Evolutionary conservation across 2,113 vertebrate genomes (phyloP).

Genomic region (Donacobius atricapilla): DNA sequence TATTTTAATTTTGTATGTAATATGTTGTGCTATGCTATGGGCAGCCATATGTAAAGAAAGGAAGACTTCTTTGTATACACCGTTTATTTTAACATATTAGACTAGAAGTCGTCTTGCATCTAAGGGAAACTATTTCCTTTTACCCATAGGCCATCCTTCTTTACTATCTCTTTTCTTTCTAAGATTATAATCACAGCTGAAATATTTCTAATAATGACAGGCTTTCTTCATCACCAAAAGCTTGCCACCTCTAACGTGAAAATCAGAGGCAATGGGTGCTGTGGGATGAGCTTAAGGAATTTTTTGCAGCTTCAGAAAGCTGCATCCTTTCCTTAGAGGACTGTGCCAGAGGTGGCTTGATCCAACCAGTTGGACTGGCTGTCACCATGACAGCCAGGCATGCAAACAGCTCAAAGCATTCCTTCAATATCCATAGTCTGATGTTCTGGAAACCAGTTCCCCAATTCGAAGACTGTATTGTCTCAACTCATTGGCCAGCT

Average conservation of each 20-base stretch:
- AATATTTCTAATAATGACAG: slow-evolving; percentile 32
- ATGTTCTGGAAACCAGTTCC: neutral
- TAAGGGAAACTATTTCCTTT: slow-evolving; percentile 1
- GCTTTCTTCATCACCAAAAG: neutral
- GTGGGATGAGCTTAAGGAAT: neutral
- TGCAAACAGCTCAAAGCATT: neutral
- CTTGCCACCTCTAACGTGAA: slow-evolving; percentile 40
- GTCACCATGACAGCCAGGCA: neutral
- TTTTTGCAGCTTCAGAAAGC: slow-evolving; percentile 39
- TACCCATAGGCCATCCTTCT: slow-evolving; percentile 46
- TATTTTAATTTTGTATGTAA: slow-evolving; percentile 31
- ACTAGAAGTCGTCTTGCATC: neutral
- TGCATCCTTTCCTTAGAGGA: neutral
- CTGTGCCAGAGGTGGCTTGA: neutral
- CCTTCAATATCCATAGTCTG: neutral
- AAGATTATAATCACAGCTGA: neutral
- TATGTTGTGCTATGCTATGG: neutral
- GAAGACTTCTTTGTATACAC: neutral
- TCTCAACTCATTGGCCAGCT: neutral
- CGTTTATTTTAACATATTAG: slow-evolving; percentile 25
- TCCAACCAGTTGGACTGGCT: neutral
- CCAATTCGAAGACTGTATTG: fast-evolving
- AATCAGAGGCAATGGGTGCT: neutral
- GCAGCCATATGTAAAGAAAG: neutral
- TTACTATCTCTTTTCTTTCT: slow-evolving; percentile 42